Evolutionary conservation across 1,140 invertebrate species (phyloP), one percentile per base, ranked within the genome.

Genomic region (Solen grandis): DNA sequence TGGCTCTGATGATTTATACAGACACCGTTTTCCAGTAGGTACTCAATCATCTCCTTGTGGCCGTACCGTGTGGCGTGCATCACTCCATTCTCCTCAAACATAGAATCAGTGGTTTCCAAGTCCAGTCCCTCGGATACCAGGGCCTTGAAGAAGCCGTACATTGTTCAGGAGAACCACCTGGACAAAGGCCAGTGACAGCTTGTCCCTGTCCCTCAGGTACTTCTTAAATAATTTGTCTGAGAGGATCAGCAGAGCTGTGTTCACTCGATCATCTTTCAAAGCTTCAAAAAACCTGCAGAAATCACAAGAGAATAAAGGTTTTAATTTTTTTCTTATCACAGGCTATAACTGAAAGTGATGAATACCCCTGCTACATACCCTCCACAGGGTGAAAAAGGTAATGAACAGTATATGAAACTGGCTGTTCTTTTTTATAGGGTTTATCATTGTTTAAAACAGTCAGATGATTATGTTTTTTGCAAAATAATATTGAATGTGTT

Each of bases 31-130:
- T 55, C 41, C n/a, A 76, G 54, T 33, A 76, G 33, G 10, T 38
- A 55, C 19, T 63, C 59, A 29, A 76, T 14, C 62, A 76, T 76
- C 41, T 76, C 74, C 16, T 55, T 76, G 41, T 76, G 74, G 1
- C 74, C 74, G 57, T 76, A 76, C 14, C 68, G 57, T 10, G 57
- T 52, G 27, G 74, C 74, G 36, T 76, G 74, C 74, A 76, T 76
- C n/a, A 76, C 66, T 33, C 74, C 74, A 66, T 76, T 76, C n/a
- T 76, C 74, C n/a, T 55, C 50, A 66, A 76, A 76, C 74, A 66
- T 50, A 55, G 36, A 60, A 50, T 76, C 74, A 13, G 62, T 63
- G 5, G 62, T 38, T 3, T 76, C 41, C 0, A 76, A 31, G 41
- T 76, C 74, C 25, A 76, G 31, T 3, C 74, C 74, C 65, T 76